phyloP scores from a whole-genome alignment of 2,797 vertebrate genomes.

The Schizopygopsis malacanthus region DNA sequence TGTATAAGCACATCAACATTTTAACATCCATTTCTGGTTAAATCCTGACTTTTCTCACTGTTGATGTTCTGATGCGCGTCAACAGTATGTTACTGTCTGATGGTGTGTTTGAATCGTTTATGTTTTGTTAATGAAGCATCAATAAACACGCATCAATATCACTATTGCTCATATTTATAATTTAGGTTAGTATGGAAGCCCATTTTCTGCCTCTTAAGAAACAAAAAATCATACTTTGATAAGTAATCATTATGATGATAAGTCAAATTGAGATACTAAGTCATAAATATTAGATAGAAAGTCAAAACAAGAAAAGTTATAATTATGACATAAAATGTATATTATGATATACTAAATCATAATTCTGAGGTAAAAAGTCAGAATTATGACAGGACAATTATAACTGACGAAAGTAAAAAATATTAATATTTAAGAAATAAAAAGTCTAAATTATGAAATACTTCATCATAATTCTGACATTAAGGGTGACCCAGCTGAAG shows the following conservation, averaged over 20 bases:
- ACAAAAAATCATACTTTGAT: background rate
- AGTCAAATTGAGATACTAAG: background rate
- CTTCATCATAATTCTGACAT: background rate
- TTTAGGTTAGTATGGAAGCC: background rate
- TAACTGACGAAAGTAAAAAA: too few relatives aligned
- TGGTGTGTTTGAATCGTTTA: background rate
- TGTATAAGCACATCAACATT: background rate
- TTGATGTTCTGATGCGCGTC: background rate
- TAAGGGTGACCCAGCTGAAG: background rate
- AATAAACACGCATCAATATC: background rate
- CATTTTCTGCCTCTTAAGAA: background rate
- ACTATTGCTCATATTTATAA: background rate
- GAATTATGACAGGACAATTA: too few relatives aligned
- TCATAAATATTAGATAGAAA: background rate
- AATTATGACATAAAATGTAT: background rate
- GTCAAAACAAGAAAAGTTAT: background rate
- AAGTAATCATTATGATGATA: too few relatives aligned
- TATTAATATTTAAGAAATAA: background rate
- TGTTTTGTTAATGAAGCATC: background rate
- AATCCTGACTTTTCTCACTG: background rate
- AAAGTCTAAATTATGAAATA: background rate
- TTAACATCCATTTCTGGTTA: background rate
- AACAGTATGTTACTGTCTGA: background rate
- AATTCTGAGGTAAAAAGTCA: too few relatives aligned
- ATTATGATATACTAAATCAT: too few relatives aligned